Percentiles rank a stretch among this genome's conserved stretches.
phyloP scores from a whole-genome alignment of 2,797 vertebrate species.

The Acipenser oxyrinchus region DNA sequence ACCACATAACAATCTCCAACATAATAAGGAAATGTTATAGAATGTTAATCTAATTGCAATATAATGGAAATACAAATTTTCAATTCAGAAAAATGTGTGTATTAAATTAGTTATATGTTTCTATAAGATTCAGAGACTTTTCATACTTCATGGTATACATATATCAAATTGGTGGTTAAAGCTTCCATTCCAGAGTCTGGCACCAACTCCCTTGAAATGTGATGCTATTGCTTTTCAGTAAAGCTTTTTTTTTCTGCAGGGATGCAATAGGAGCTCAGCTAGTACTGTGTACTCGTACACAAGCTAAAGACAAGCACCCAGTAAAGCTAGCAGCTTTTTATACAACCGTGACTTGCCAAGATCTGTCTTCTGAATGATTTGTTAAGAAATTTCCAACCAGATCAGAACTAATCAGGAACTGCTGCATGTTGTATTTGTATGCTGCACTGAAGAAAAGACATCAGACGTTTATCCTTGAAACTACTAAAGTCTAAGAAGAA shows the following conservation, averaged over 20 bases:
- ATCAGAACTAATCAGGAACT: conserved; percentile 27
- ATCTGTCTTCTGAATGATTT: conserved; percentile 65
- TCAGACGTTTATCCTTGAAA: conserved; percentile 93
- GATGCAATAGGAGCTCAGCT: conserved; percentile 72
- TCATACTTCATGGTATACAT: too few relatives aligned
- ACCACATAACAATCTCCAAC: too few relatives aligned
- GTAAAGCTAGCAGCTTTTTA: conserved; percentile 63
- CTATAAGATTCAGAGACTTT: too few relatives aligned
- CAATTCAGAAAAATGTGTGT: too few relatives aligned
- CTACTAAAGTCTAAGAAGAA: conserved; percentile 96
- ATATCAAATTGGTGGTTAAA: conserved; percentile 27
- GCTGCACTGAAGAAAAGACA: conserved; percentile 69
- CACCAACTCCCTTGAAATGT: conserved; percentile 69
- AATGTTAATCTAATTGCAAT: too few relatives aligned
- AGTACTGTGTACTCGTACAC: conserved; percentile 62
- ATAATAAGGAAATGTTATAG: too few relatives aligned
- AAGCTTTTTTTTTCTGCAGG: conserved; percentile 73
- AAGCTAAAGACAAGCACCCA: conserved; percentile 70
- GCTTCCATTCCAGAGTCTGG: conserved; percentile 59
- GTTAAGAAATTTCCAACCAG: conserved; percentile 63
- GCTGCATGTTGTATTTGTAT: conserved; percentile 30
- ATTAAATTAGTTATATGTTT: too few relatives aligned
- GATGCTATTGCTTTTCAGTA: conserved; percentile 77
- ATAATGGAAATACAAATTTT: too few relatives aligned
- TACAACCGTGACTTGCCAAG: conserved; percentile 62